Conservation (phyloP, 53 echinoderm and acorn worm genomes). For the Echinarachnius parma region DNA sequence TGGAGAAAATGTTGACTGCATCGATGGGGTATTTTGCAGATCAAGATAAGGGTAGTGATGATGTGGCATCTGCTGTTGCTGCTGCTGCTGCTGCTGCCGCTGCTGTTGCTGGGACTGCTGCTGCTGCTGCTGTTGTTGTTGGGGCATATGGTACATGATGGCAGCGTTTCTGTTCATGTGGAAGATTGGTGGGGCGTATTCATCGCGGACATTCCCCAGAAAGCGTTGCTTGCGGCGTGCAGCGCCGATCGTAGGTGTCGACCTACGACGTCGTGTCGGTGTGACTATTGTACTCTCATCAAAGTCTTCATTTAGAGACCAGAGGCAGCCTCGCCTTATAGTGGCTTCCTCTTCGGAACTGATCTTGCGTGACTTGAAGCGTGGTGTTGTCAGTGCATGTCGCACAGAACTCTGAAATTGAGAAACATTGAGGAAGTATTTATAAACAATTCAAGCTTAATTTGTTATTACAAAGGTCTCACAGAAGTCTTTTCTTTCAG, state of each 20-base stretch:
- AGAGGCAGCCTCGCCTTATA: slow-evolving; percentile 46
- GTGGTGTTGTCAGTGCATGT: slow-evolving; percentile 81
- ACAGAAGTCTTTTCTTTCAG: too few relatives aligned
- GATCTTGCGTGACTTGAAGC: slow-evolving; percentile 63
- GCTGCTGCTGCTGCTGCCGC: background rate
- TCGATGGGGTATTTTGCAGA: background rate
- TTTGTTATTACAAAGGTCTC: too few relatives aligned
- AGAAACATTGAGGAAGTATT: background rate
- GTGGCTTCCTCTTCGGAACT: background rate
- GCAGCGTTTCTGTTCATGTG: slow-evolving; percentile 14
- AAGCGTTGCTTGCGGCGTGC: slow-evolving; percentile 48
- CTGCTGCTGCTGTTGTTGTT: background rate
- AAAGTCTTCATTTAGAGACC: slow-evolving; percentile 53
- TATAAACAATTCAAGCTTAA: too few relatives aligned
- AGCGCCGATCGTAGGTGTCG: slow-evolving; percentile 21
- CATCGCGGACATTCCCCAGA: slow-evolving; percentile 44
- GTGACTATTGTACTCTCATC: slow-evolving; percentile 12
- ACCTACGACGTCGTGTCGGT: slow-evolving; percentile 8
- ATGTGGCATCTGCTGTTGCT: background rate
- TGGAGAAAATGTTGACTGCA: slow-evolving; percentile 32
- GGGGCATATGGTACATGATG: background rate
- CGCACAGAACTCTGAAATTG: slow-evolving; percentile 81
- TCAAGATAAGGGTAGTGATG: slow-evolving; percentile 1
- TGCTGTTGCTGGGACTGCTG: background rate
- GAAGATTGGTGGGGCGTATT: slow-evolving; percentile 11